Conservation (phyloP, 2,888 invertebrate genomes). For the Papilio gigon region DNA sequence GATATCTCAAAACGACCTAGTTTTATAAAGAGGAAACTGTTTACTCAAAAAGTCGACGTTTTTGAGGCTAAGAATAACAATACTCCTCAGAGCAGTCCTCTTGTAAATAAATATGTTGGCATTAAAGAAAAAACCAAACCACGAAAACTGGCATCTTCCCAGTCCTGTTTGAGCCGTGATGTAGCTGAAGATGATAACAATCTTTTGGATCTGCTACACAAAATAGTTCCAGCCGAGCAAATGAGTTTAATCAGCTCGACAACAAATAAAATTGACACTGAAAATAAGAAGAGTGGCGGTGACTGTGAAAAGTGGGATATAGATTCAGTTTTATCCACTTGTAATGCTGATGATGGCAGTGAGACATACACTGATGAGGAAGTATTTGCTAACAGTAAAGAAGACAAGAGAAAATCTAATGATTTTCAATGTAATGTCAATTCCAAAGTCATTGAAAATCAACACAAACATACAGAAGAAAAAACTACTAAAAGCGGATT, state of each 20-base stretch:
- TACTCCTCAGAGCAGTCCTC: slow-evolving; percentile 57
- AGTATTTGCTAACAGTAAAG: slow-evolving; percentile 52
- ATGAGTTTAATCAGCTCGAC: slow-evolving; percentile 62
- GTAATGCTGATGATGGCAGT: slow-evolving; percentile 61
- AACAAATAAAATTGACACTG: slow-evolving; percentile 52
- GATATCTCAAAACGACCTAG: slow-evolving; percentile 68
- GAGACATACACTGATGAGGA: slow-evolving; percentile 77
- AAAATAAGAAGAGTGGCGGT: slow-evolving; percentile 47
- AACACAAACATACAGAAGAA: slow-evolving; percentile 27
- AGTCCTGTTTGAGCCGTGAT: slow-evolving; percentile 68
- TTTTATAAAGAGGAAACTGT: slow-evolving; percentile 74
- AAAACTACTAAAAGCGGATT: not conserved
- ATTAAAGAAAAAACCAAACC: slow-evolving; percentile 63
- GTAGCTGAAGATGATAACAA: slow-evolving; percentile 62
- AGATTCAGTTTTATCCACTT: slow-evolving; percentile 60
- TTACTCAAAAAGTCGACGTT: slow-evolving; percentile 70
- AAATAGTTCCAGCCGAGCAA: slow-evolving; percentile 68
- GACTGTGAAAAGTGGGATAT: slow-evolving; percentile 65
- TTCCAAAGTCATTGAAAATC: slow-evolving; percentile 43
- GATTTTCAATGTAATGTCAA: slow-evolving; percentile 5
- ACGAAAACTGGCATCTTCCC: slow-evolving; percentile 63
- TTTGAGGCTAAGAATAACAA: slow-evolving; percentile 58
- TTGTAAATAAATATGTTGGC: slow-evolving; percentile 55
- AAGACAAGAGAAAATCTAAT: slow-evolving; percentile 35
- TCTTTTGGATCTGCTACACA: slow-evolving; percentile 70